A percentile compares a stretch with the other conserved stretches of the same genome.
These are phyloP conservation scores for Neofelis nebulosa DNA, from an alignment of 2,113 vertebrate species.

Conservation along the genomic window DNA sequence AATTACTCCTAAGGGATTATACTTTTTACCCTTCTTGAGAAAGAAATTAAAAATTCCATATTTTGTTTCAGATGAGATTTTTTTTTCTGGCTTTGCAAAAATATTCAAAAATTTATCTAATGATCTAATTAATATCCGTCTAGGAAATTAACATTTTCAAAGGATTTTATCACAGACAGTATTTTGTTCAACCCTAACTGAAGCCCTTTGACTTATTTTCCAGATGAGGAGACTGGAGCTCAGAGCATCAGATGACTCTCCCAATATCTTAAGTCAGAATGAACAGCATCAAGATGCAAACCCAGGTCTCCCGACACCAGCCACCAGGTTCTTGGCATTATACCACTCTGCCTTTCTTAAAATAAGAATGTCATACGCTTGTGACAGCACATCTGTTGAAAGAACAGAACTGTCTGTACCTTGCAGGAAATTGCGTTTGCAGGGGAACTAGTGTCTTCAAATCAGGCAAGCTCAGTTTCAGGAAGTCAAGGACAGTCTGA, in stretches of 20 bases:
- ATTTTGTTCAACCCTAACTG: neutral
- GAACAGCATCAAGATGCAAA: neutral
- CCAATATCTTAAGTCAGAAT: neutral
- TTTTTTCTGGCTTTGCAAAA: constrained; percentile 7
- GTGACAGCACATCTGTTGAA: neutral
- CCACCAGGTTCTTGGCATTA: neutral
- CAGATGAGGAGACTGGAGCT: neutral
- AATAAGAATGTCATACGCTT: neutral
- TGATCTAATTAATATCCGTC: neutral
- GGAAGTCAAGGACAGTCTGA: constrained; percentile 4
- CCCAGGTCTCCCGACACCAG: neutral
- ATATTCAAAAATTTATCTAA: neutral
- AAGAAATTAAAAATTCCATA: neutral
- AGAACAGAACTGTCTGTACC: neutral
- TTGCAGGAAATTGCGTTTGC: constrained; percentile 32
- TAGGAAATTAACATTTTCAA: neutral
- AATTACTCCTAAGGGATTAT: neutral
- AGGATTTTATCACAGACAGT: neutral
- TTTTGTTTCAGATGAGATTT: neutral
- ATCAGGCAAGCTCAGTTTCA: neutral
- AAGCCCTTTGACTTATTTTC: neutral
- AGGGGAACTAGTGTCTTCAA: neutral
- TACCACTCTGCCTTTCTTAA: neutral
- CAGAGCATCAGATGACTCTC: neutral
- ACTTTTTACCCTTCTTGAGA: neutral